Percentiles rank a stretch among this genome's conserved stretches.
Conservation (phyloP, 2,797 vertebrate species). For the Chelonia mydas region DNA sequence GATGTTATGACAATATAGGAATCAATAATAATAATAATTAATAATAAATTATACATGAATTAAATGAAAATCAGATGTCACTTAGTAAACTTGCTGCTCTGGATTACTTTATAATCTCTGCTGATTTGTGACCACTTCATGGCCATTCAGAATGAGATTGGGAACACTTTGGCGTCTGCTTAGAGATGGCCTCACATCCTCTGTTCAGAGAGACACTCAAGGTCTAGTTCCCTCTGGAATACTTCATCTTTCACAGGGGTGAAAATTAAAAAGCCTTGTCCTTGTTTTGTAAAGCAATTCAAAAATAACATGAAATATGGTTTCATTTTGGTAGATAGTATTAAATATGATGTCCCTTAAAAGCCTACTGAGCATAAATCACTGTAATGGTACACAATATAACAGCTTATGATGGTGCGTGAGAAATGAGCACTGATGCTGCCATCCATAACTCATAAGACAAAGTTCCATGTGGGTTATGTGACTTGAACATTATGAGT, state of each 20-base stretch:
- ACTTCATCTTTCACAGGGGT: not conserved
- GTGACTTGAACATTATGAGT: slow-evolving; percentile 17
- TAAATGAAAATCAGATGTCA: rapidly evolving
- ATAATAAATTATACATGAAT: not conserved
- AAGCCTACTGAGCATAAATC: slow-evolving; percentile 49
- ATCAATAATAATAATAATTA: not conserved
- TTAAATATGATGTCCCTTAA: slow-evolving; percentile 57
- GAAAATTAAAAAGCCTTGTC: not conserved
- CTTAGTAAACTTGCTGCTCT: not conserved
- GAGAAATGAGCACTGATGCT: slow-evolving; percentile 44
- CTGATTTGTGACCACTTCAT: not conserved
- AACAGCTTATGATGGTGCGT: slow-evolving; percentile 22
- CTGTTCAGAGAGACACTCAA: not conserved
- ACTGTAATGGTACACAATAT: slow-evolving; percentile 5
- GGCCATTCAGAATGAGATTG: not conserved
- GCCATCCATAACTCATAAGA: slow-evolving; percentile 9
- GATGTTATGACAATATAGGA: not conserved
- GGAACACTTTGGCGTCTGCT: not conserved
- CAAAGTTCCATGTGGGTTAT: slow-evolving; percentile 21
- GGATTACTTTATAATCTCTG: not conserved
- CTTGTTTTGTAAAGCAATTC: slow-evolving; percentile 13
- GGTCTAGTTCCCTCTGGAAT: not conserved
- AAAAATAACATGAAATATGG: slow-evolving; percentile 35
- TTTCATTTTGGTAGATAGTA: not conserved
- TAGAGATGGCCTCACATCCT: not conserved